phyloP scores from a whole-genome alignment of 2,797 vertebrate species.

The Sylvilagus floridanus region DNA sequence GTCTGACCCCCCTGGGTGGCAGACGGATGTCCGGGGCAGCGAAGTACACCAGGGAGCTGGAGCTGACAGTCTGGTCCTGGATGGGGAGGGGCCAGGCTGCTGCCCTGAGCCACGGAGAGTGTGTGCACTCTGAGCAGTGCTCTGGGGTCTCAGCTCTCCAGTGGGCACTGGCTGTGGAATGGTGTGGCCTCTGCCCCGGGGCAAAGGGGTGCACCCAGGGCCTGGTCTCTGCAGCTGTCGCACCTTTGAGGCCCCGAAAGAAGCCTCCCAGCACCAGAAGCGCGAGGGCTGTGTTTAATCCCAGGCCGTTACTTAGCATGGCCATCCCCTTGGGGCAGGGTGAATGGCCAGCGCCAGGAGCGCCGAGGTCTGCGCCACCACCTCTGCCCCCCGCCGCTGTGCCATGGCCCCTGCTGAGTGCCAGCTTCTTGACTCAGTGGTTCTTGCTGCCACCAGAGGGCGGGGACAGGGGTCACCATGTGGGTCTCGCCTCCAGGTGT shows the following conservation, averaged over 20 bases:
- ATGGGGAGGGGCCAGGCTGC: conserved; percentile 89
- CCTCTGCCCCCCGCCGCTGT: too few species aligned
- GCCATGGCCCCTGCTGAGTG: not conserved
- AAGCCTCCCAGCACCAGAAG: not conserved
- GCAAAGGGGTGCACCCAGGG: not conserved
- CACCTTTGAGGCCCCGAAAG: not conserved
- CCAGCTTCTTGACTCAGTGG: not conserved
- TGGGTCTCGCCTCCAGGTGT: too few species aligned
- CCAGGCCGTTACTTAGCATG: not conserved
- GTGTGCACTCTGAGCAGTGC: conserved; percentile 91
- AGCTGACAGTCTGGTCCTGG: not conserved
- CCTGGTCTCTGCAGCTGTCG: too few species aligned
- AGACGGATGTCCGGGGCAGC: not conserved
- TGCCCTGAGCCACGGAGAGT: conserved; percentile 90
- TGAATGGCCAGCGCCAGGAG: not conserved
- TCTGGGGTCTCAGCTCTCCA: conserved; percentile 75
- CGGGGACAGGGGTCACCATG: too few species aligned
- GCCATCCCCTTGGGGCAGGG: not conserved
- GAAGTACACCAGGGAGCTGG: not conserved
- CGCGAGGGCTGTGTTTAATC: not conserved
- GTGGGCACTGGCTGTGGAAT: not conserved
- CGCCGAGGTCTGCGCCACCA: too few species aligned
- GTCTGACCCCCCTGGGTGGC: not conserved
- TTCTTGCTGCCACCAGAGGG: rapidly evolving
- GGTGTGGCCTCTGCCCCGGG: not conserved